Evolutionary conservation across 2,888 invertebrate genomes (phyloP), one percentile per base, ranked within the genome.

Genomic region (Chaetogeoica ovagalla): DNA sequence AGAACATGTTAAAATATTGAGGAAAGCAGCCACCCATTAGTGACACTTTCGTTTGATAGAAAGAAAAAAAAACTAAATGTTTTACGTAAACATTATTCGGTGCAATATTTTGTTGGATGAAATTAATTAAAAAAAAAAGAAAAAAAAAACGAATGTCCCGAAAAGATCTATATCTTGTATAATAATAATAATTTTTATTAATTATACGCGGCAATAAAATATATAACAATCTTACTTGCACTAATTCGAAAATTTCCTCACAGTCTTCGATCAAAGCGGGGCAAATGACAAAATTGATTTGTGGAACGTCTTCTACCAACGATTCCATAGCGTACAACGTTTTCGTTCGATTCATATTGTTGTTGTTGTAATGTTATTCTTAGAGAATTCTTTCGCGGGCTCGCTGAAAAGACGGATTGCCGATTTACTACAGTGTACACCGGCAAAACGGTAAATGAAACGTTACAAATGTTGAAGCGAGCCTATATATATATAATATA

Each of bases 301-400:
- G 70, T 11, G 70, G 70, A 7, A 79, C 77, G 23, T 15, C 77
- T 79, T 79, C 77, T 8, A 55, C 59, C 15, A 79, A 63, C 17
- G 77, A 70, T 79, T 79, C 77, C 77, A 79, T 55, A n/a, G 60
- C 62, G 7, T 21, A 62, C 2, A 60, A 37, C 11, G 43, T 48
- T 60, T 77, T 77, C 30, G 48, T 48, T 21, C 19, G 30, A 13
- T 23, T 79, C 69, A 62, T 30, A 30, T 77, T 21, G 15, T 69
- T 23, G 2, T 30, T 39, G 48, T 59, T 66, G 21, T n/a, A n/a
- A n/a, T n/a, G n/a, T n/a, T n/a, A n/a, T n/a, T n/a, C n/a, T n/a
- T n/a, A n/a, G n/a, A n/a, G n/a, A n/a, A n/a, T n/a, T n/a, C n/a
- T 48, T 68, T 43, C 0, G 11, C 9, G 0, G 5, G 8, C 30